These are phyloP conservation scores for Eudasyphora cyanicolor DNA, from an alignment of 2,888 invertebrate species.

Conservation along the genomic window DNA sequence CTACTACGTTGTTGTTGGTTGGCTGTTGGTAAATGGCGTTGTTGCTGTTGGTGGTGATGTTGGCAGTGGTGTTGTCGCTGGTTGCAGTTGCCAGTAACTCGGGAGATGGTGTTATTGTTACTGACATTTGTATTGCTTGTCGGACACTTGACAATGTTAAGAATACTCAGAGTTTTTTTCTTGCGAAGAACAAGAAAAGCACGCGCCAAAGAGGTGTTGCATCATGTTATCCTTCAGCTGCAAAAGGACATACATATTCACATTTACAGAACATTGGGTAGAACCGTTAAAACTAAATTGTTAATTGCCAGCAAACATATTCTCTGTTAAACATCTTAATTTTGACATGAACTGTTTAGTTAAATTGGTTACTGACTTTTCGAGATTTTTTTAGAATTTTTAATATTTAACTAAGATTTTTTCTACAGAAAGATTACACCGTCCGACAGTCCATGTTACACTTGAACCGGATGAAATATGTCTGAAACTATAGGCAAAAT, in stretches of 20 bases:
- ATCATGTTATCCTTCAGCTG: conserved; percentile 29
- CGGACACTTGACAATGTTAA: conserved; percentile 68
- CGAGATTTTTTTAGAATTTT: too few relatives aligned
- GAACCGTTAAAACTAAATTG: too few relatives aligned
- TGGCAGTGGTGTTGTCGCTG: neutral
- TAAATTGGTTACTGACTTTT: too few relatives aligned
- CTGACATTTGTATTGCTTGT: conserved; percentile 62
- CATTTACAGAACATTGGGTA: too few relatives aligned
- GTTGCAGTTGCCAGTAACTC: conserved; percentile 1
- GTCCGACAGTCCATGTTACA: too few relatives aligned
- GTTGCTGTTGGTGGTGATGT: neutral
- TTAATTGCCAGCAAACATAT: too few relatives aligned
- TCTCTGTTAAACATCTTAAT: too few relatives aligned
- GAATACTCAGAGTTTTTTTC: conserved; percentile 52
- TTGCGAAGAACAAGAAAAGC: conserved; percentile 25
- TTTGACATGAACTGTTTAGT: too few relatives aligned
- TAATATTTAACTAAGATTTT: too few relatives aligned
- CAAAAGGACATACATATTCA: conserved; percentile 4
- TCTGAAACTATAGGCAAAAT: too few relatives aligned
- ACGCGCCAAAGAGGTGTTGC: conserved; percentile 54
- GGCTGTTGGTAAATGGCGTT: neutral
- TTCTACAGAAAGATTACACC: too few relatives aligned
- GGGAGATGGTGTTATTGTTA: conserved; percentile 42
- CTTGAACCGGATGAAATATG: too few relatives aligned
- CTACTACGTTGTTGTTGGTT: neutral